Conservation (phyloP, 2,797 vertebrate genomes). For the Pteronotus mesoamericanus region DNA sequence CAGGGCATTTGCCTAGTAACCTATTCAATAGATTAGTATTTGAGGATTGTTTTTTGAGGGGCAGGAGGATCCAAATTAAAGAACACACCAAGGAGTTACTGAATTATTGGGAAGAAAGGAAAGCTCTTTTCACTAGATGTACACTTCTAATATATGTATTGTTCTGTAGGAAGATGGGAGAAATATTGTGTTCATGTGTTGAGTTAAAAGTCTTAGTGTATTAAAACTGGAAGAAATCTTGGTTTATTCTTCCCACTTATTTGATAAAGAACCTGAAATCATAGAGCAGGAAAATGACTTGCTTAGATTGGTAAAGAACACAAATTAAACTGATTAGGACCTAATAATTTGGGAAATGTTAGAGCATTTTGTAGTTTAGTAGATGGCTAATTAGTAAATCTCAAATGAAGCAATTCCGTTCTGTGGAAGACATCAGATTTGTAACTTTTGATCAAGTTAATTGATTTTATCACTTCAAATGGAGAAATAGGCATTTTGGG, state of each 20-base stretch:
- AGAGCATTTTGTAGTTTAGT: constrained; percentile 1
- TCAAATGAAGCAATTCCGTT: constrained; percentile 28
- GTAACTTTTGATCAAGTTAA: neutral
- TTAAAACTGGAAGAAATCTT: constrained; percentile 30
- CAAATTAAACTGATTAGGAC: neutral
- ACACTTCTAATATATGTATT: neutral
- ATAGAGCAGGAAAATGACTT: constrained; percentile 9
- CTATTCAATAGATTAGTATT: neutral
- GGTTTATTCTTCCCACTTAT: neutral
- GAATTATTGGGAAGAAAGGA: neutral
- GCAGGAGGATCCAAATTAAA: neutral
- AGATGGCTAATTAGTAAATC: constrained; percentile 42
- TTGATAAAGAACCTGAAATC: constrained; percentile 28
- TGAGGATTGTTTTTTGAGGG: constrained; percentile 2
- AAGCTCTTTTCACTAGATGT: neutral
- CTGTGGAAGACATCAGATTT: constrained; percentile 18
- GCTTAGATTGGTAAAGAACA: constrained; percentile 17
- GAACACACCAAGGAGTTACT: neutral
- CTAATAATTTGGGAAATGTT: constrained; percentile 38
- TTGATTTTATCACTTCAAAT: constrained; percentile 43
- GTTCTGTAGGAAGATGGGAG: neutral
- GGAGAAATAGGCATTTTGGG: neutral
- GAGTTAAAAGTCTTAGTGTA: neutral
- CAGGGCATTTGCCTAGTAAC: neutral
- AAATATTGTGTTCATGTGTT: constrained; percentile 20